These are phyloP conservation scores for Pelvicachromis taeniatus DNA, from an alignment of 2,113 vertebrate genomes.

Conservation along the genomic window DNA sequence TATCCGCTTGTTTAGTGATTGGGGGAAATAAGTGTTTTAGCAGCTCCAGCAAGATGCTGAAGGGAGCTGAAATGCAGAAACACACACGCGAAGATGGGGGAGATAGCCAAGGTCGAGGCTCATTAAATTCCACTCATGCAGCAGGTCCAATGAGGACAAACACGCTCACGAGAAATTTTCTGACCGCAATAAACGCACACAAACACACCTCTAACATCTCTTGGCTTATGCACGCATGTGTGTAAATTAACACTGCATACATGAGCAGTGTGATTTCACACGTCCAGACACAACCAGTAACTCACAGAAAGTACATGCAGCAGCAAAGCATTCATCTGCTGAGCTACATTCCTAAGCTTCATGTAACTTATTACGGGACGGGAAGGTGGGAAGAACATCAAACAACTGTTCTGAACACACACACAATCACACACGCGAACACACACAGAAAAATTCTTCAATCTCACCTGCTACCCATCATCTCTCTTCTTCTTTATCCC, in stretches of 20 bases:
- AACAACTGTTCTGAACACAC: background rate
- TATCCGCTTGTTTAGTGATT: background rate
- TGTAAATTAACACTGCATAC: background rate
- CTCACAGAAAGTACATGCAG: constrained; percentile 7
- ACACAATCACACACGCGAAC: background rate
- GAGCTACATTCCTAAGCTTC: constrained; percentile 61
- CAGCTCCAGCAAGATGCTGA: background rate
- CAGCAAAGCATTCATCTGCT: constrained; percentile 39
- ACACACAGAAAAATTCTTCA: background rate
- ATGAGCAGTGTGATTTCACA: background rate
- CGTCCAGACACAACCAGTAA: background rate
- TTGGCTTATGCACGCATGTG: background rate
- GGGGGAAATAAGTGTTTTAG: constrained; percentile 2
- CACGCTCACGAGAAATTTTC: background rate
- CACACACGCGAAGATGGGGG: constrained; percentile 21
- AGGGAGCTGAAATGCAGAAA: constrained; percentile 17
- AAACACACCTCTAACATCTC: background rate
- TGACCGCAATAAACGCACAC: background rate
- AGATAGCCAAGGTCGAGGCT: constrained; percentile 38
- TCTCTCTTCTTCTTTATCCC: background rate
- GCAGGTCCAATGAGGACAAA: constrained; percentile 34
- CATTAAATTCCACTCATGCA: constrained; percentile 51
- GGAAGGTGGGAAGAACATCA: constrained; percentile 38
- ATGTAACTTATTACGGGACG: constrained; percentile 33
- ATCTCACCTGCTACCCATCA: background rate